Evolutionary conservation across 2,888 invertebrate genomes (phyloP).

Genomic region (Andrena marginata): DNA sequence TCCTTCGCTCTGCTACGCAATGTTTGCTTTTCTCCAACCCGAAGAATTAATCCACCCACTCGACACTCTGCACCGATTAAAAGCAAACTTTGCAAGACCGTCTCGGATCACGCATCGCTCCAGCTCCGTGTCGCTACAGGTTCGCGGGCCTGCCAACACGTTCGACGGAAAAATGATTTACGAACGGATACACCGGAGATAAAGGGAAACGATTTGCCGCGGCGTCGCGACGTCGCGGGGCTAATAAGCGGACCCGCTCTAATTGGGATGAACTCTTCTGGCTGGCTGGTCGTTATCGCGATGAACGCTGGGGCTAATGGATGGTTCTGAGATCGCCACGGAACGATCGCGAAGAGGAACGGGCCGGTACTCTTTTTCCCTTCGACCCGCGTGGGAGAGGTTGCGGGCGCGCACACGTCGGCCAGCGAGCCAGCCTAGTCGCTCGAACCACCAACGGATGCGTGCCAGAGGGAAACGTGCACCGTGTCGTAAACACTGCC

Average conservation of each 20-base stretch:
- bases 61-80: too few species aligned
- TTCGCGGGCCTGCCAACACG: neutral
- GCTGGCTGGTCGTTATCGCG: slow-evolving; percentile 32
- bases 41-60: too few species aligned
- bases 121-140: too few species aligned
- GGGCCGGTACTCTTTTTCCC: slow-evolving; percentile 10
- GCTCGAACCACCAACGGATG: slow-evolving; percentile 39
- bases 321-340: slow-evolving; percentile 28
- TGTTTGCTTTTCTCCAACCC: too few species aligned
- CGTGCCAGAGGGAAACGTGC: slow-evolving; percentile 13
- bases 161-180: slow-evolving; percentile 51
- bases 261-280: slow-evolving; percentile 43
- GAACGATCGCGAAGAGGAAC: slow-evolving; percentile 1
- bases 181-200: slow-evolving; percentile 30
- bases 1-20: too few species aligned
- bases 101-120: too few species aligned
- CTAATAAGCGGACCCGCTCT: slow-evolving; percentile 39
- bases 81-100: too few species aligned
- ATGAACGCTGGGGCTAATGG: slow-evolving; percentile 12
- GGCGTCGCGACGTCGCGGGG: slow-evolving; percentile 33
- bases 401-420: neutral
- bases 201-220: slow-evolving; percentile 42
- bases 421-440: slow-evolving; percentile 13
- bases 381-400: slow-evolving; percentile 15
- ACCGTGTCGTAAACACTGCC: slow-evolving; percentile 41